Evolutionary conservation across 2,888 invertebrate species (phyloP).

Genomic region (Euclidia mi): DNA sequence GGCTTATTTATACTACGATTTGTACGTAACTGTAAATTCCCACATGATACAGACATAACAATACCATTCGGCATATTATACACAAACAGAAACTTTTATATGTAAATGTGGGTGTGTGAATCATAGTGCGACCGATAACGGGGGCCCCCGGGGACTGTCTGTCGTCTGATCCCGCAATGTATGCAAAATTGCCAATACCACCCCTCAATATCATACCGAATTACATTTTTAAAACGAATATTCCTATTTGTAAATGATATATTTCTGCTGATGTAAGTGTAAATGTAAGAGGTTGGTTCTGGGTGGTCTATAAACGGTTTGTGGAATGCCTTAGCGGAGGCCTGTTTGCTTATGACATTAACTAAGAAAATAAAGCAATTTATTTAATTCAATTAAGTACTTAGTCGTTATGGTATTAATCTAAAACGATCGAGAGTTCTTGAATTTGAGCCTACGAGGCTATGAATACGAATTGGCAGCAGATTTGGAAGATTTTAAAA

Average conservation of each 20-base stretch:
- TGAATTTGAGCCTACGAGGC: no score
- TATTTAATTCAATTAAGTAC: no score
- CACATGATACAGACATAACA: constrained; percentile 18
- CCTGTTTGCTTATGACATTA: background rate
- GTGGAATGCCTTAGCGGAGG: no score
- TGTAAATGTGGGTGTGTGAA: constrained; percentile 55
- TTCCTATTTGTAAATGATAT: constrained; percentile 24
- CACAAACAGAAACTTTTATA: constrained; percentile 48
- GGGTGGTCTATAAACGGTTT: no score
- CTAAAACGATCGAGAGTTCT: no score
- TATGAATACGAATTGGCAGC: no score
- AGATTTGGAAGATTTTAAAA: no score
- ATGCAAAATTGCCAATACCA: constrained; percentile 74
- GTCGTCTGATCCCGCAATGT: constrained; percentile 66
- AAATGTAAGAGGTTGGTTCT: no score
- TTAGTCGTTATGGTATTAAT: no score
- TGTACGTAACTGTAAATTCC: background rate
- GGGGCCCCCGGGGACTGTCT: constrained; percentile 55
- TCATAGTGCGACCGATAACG: constrained; percentile 62
- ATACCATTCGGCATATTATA: constrained; percentile 15
- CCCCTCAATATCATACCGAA: constrained; percentile 59
- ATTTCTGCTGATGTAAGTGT: no score
- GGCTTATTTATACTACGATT: no score
- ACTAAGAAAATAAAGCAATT: no score
- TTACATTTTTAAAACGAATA: constrained; percentile 63